Evolutionary conservation across 1,140 invertebrate species (phyloP).

Genomic region (Zophobas atratus): DNA sequence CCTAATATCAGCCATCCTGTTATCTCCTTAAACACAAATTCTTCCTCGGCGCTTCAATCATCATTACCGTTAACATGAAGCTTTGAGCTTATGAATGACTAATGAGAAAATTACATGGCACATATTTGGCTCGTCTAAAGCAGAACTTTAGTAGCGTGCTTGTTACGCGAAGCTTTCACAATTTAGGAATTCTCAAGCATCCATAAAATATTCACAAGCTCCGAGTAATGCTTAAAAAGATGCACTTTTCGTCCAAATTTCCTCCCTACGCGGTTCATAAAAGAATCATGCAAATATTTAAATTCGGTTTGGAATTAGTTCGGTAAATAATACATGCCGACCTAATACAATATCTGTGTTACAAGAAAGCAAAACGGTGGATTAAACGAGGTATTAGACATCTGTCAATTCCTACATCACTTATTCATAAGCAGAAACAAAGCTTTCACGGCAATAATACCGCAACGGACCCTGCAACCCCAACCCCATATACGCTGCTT

Average conservation of each 20-base stretch:
- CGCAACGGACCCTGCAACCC: slow-evolving; percentile 29
- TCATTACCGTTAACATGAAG: too few relatives aligned
- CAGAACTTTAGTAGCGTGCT: not conserved
- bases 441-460: slow-evolving; percentile 49
- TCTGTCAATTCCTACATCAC: slow-evolving; percentile 50
- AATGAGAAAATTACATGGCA: not conserved
- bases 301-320: slow-evolving; percentile 18
- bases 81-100: slow-evolving; percentile 6
- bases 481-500: not conserved
- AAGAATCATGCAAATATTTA: slow-evolving; percentile 3
- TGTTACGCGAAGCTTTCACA: slow-evolving; percentile 3
- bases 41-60: too few relatives aligned
- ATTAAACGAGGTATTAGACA: slow-evolving; percentile 47
- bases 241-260: slow-evolving; percentile 9
- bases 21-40: too few relatives aligned
- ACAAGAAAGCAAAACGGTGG: slow-evolving; percentile 39
- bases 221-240: slow-evolving; percentile 1
- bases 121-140: not conserved
- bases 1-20: too few relatives aligned
- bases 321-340: slow-evolving; percentile 9
- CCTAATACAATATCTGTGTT: slow-evolving; percentile 33
- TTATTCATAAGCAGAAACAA: slow-evolving; percentile 52
- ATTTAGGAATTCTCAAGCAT: slow-evolving; percentile 11
- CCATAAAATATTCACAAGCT: not conserved
- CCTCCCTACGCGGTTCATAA: not conserved